Percentiles rank a stretch among this genome's conserved stretches.
phyloP scores from a whole-genome alignment of 1,140 invertebrate genomes.

The Hestina assimilis region DNA sequence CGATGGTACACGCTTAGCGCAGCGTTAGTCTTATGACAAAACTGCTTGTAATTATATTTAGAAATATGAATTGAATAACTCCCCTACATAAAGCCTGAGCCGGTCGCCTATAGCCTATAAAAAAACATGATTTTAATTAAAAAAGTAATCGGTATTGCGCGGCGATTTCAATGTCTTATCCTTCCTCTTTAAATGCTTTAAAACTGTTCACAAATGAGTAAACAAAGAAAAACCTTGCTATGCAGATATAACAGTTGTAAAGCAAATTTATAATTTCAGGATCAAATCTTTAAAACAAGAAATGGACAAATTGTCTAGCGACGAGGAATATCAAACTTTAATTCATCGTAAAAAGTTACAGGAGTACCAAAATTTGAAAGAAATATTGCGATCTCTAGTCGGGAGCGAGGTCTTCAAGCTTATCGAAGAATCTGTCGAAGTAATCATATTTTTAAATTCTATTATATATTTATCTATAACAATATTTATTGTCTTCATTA shows the following conservation, averaged over 20 bases:
- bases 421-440: constrained; percentile 29
- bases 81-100: too few relatives aligned
- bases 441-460: constrained; percentile 5
- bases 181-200: neutral
- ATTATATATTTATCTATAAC: neutral
- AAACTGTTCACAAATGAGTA: neutral
- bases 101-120: too few relatives aligned
- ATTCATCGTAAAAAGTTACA: constrained; percentile 28
- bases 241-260: neutral
- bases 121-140: too few relatives aligned
- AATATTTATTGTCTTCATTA: neutral
- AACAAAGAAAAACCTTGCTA: neutral
- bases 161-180: constrained; percentile 27
- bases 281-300: constrained; percentile 28
- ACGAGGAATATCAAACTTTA: constrained; percentile 31
- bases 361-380: constrained; percentile 32
- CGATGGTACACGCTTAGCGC: too few relatives aligned
- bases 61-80: too few relatives aligned
- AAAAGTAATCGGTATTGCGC: constrained; percentile 17
- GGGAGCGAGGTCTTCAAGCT: constrained; percentile 16
- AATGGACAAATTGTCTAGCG: constrained; percentile 21
- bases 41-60: too few relatives aligned
- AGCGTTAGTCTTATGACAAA: too few relatives aligned
- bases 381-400: constrained; percentile 16
- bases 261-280: constrained; percentile 21